Base-by-base conservation (phyloP, 2,888 invertebrate genomes). In the Itoplectis maculator region DNA sequence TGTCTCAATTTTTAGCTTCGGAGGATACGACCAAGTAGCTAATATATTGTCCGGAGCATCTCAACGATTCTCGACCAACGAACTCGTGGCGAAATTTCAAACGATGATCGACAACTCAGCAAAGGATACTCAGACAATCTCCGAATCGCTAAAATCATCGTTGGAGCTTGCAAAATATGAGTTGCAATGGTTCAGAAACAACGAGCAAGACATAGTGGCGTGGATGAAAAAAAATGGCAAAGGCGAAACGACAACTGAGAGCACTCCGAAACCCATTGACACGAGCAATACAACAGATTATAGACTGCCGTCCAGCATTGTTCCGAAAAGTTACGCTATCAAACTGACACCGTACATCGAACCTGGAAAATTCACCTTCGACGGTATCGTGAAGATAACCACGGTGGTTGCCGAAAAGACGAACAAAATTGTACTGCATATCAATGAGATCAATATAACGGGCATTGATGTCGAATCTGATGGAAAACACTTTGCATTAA, bases 311-410 rank as follows among this genome's bases (percentile, higher is more conserved):
- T 92, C 91, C 0, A 93, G 93, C 42, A 93, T 95, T 0, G 88
- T 87, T n/a, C 95, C 95, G 0, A 91, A 90, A 0, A 93, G 93
- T 84, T 96, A 95, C 87, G 93, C 93, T 18, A 93, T 95, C 13
- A 89, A 89, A 13, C 90, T 95, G 0, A 93, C 89, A 68, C 93
- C 95, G 0, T 89, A 94, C 66, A 93, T 95, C 0, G 89, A 90
- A 42, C 90, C 93, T 4, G 89, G 89, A 0, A 92, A 92, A 18
- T 90, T 90, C 15, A 88, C 85, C 0, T 35, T 92, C 86, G 69
- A 86, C 1, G 89, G 92, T 37, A 49, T 1, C 0, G 90, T 91
- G 0, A 15, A 77, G 2, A 91, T 91, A 40, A 54, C 18, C 1
- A 87, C 88, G 0, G 9, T 8, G 0, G 87, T 90, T 0, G 11